Conservation (phyloP, 1,140 invertebrate genomes). For the Centruroides sculpturatus region DNA sequence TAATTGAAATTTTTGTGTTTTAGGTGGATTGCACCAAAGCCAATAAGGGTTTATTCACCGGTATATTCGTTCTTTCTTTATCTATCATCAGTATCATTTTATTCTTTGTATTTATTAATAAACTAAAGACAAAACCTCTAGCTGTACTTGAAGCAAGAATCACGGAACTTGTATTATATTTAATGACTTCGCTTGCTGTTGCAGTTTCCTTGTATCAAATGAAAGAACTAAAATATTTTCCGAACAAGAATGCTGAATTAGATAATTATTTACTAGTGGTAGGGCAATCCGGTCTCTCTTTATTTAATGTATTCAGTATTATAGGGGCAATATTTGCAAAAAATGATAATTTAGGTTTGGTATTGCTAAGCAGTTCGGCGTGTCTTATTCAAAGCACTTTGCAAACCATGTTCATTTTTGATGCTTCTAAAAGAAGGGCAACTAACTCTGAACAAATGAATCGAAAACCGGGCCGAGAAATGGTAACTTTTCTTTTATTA, state of each 20-base stretch:
- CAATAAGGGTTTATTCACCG: constrained; percentile 80
- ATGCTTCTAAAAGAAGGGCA: constrained; percentile 63
- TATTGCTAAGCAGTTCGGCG: constrained; percentile 65
- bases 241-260: constrained; percentile 57
- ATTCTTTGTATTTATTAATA: constrained; percentile 83
- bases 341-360: constrained; percentile 57
- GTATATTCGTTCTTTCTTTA: constrained; percentile 75
- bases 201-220: constrained; percentile 65
- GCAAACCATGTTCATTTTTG: constrained; percentile 88
- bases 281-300: constrained; percentile 81
- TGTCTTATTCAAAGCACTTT: constrained; percentile 49
- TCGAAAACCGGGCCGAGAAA: constrained; percentile 69
- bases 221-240: constrained; percentile 44
- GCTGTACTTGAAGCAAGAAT: constrained; percentile 82
- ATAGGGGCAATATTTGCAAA: constrained; percentile 78
- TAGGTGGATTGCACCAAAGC: constrained; percentile 66
- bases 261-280: constrained; percentile 86
- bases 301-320: constrained; percentile 83
- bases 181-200: constrained; percentile 57
- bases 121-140: constrained; percentile 58
- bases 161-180: constrained; percentile 74
- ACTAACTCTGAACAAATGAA: constrained; percentile 60
- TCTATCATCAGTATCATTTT: constrained; percentile 88
- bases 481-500: constrained; percentile 76
- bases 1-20: no score